These are phyloP conservation scores for Characodon lateralis DNA, from an alignment of 2,797 vertebrate species.

Conservation along the genomic window DNA sequence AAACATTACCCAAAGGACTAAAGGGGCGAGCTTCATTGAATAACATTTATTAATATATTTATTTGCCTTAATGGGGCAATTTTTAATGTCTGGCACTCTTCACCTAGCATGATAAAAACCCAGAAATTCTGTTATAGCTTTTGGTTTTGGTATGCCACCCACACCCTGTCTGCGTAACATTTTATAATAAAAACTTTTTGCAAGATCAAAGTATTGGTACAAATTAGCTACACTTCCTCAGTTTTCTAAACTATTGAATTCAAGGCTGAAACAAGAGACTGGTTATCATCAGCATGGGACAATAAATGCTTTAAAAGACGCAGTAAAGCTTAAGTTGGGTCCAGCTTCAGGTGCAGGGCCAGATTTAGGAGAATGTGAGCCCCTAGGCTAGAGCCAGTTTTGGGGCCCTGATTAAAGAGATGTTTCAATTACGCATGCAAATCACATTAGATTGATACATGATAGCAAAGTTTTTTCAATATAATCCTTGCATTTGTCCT, in stretches of 20 bases:
- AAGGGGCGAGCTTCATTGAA: not conserved
- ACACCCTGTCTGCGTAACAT: not conserved
- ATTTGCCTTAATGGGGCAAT: not conserved
- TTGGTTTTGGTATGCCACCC: not conserved
- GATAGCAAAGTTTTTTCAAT: no score
- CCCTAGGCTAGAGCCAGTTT: not conserved
- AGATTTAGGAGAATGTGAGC: no score
- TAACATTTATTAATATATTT: not conserved
- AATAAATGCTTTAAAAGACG: not conserved
- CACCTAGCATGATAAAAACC: not conserved
- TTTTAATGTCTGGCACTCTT: not conserved
- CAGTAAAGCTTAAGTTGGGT: not conserved
- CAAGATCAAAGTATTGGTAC: no score
- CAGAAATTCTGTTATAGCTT: not conserved
- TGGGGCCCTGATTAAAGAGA: not conserved
- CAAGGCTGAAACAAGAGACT: not conserved
- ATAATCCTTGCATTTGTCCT: no score
- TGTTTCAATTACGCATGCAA: not conserved
- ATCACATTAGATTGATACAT: not conserved
- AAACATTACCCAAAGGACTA: not conserved
- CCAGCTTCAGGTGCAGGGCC: not conserved
- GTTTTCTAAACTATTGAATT: not conserved
- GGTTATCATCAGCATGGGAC: not conserved
- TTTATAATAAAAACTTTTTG: not conserved
- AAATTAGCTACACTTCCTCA: not conserved